Base-by-base conservation (phyloP, 1,140 invertebrate species). In the Saccostrea cuccullata region DNA sequence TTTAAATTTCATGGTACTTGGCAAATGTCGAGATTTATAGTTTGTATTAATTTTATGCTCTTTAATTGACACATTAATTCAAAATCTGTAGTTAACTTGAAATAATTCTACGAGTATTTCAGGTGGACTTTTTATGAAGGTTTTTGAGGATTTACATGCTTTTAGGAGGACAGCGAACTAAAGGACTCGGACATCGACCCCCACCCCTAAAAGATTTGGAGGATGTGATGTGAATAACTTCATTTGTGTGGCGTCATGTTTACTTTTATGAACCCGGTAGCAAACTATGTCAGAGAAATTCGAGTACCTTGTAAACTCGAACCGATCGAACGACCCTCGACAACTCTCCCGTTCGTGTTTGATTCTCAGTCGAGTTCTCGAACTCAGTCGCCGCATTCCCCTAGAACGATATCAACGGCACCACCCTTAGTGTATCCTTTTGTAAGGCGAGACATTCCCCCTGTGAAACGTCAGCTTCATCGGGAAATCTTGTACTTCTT, bases 281-380 rank as follows among this genome's bases (percentile, higher is more conserved):
- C n/a, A 55, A 47, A 84, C 82, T 84, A 84, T 40, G 20, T 84
- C 17, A 55, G 47, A 23, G 82, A 84, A 84, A 84, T 84, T 56
- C 40, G 55, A 20, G 82, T 55, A 11, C 70, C 70, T 4, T 77
- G 70, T 13, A 77, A 30, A 77, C 70, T 77, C 70, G 70, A 77
- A 77, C 70, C 70, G 13, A 77, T 5, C 26, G 70, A 77, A 26
- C 23, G 70, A 30, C 9, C 26, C 2, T 15, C 70, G 11, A 73
- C 70, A 77, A 77, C 23, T 15, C 70, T 77, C 3, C 70, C 70
- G 70, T 77, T 77, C 12, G 70, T 77, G 70, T 77, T 77, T 26
- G 70, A 77, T 26, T 77, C 70, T 77, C 70, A 13, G 1, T 17
- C 70, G 26, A 77, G 26, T 77, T 77, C 70, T 15, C 70, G 70